Percentiles rank a stretch among this genome's conserved stretches.
phyloP scores from a whole-genome alignment of 2,797 vertebrate genomes.

The Lerista edwardsae region DNA sequence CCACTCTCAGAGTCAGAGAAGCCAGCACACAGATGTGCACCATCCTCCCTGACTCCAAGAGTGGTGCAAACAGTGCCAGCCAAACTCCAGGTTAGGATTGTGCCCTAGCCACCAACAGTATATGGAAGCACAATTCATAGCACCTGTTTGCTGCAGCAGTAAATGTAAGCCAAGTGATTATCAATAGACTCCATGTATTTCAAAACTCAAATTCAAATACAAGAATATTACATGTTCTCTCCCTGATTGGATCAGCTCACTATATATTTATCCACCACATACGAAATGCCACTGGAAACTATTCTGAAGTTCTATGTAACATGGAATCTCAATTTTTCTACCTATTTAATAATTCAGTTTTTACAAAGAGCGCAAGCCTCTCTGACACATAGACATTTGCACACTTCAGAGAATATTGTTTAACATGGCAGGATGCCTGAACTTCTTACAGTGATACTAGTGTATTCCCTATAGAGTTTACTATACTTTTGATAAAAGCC shows the following conservation, averaged over 20 bases:
- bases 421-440: background rate
- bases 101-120: background rate
- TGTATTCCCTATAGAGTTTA: background rate
- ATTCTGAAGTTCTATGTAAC: background rate
- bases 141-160: background rate
- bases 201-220: background rate
- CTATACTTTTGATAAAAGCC: slow-evolving; percentile 46
- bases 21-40: no score
- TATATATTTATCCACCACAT: background rate
- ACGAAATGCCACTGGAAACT: background rate
- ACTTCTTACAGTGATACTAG: background rate
- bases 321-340: background rate
- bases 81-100: no score
- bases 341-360: background rate
- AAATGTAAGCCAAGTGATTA: background rate
- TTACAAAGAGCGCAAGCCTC: slow-evolving; percentile 19
- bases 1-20: no score
- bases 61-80: no score
- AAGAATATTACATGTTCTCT: background rate
- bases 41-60: no score
- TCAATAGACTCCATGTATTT: slow-evolving; percentile 2
- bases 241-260: background rate
- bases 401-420: background rate
- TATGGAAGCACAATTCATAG: background rate
- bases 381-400: background rate